Evolutionary conservation across 1,140 invertebrate genomes (phyloP), one percentile per base, ranked within the genome.

Genomic region (Limonius californicus): DNA sequence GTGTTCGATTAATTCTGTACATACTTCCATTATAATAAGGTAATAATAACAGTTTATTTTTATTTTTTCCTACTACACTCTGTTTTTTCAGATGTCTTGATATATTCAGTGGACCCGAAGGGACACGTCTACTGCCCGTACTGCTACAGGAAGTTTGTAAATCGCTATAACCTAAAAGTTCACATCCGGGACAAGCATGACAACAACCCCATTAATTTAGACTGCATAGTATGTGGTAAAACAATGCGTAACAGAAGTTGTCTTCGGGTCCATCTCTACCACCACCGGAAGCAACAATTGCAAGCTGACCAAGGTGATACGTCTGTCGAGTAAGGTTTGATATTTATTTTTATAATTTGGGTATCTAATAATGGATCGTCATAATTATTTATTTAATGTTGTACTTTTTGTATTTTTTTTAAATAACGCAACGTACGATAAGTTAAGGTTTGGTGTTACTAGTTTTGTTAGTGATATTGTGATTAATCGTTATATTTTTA

Each of bases 81-180:
- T 63, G 15, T 18, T 56, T 60, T 61, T 69, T 71, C 70, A 71
- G 70, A 71, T 67, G 47, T 58, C 2, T 19, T 62, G 16, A 19
- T 70, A 32, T 75, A 65, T 59, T 57, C 65, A 12, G 64, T 61
- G n/a, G 75, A 75, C 67, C 78, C 80, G 65, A 79, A 80, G 23
- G 76, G 78, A 11, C 80, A 81, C 50, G 81, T 82, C 11, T 82
- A 81, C 63, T 84, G 83, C 70, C 80, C 80, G 0, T 80, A 80
- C 59, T 84, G 83, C 65, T 79, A 80, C 64, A 76, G 82, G 60
- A 80, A 81, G 72, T 84, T 84, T 71, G 82, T 81, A n/a, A 84
- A 83, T 71, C 79, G 81, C 11, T 84, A 84, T 75, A 84, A 84
- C 70, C 68, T 84, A 64, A 84, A 84, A 70, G 80, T 84, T n/a